A percentile compares a stretch with the other conserved stretches of the same genome.
Evolutionary conservation across 2,113 vertebrate genomes (phyloP).

Genomic region (Scomber colias): DNA sequence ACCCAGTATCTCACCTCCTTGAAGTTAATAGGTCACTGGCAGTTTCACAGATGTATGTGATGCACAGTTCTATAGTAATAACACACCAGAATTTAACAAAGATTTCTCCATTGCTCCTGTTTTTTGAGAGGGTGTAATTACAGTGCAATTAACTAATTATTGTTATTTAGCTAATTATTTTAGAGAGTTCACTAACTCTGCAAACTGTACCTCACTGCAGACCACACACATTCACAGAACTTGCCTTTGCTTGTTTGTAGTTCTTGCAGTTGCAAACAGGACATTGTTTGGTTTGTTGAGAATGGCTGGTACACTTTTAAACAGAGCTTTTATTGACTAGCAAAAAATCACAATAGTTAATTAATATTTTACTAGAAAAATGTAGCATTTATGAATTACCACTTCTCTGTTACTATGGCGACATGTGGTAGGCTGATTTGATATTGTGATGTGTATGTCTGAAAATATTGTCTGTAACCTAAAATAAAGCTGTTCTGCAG

Average conservation of each 20-base stretch:
- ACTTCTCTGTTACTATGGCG: neutral
- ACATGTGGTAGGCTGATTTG: neutral
- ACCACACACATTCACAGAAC: neutral
- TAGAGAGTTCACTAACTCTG: slow-evolving; percentile 28
- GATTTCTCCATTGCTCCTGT: slow-evolving; percentile 10
- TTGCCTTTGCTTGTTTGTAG: slow-evolving; percentile 8
- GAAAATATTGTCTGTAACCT: neutral
- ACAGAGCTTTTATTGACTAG: neutral
- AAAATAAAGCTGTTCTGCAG: slow-evolving; percentile 20
- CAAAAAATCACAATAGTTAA: neutral
- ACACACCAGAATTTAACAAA: slow-evolving; percentile 27
- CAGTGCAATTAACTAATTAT: slow-evolving; percentile 4
- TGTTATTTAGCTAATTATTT: slow-evolving; percentile 29
- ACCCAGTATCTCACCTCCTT: slow-evolving; percentile 24
- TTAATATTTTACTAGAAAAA: neutral
- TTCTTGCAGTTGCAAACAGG: neutral
- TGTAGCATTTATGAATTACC: neutral
- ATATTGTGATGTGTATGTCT: slow-evolving; percentile 6
- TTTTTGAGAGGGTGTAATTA: neutral
- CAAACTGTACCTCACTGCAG: slow-evolving; percentile 7
- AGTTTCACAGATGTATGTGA: slow-evolving; percentile 29
- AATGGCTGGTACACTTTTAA: slow-evolving; percentile 8
- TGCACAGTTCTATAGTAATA: slow-evolving; percentile 5
- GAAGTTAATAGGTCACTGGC: slow-evolving; percentile 9
- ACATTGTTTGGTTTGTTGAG: slow-evolving; percentile 8